phyloP scores from a whole-genome alignment of 92 coral and sea anemone species.

The Parazoanthus atlanticus region DNA sequence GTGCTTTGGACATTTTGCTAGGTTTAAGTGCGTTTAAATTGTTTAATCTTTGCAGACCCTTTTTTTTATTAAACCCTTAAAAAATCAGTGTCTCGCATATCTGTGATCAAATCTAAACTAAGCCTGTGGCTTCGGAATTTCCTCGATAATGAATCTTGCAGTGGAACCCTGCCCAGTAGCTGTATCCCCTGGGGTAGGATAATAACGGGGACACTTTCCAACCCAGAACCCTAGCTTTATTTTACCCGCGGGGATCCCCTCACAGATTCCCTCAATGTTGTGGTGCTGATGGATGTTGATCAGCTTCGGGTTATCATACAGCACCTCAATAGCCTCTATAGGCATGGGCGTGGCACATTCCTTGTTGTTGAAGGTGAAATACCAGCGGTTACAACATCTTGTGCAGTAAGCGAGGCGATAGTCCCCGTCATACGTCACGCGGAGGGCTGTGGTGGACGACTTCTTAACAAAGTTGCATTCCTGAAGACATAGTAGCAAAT shows the following conservation, averaged over 20 bases:
- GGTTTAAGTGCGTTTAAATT: too few species aligned
- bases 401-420: slow-evolving; percentile 6
- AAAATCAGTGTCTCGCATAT: too few species aligned
- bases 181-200: neutral
- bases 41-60: too few species aligned
- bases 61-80: too few species aligned
- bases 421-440: neutral
- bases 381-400: neutral
- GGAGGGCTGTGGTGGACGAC: neutral
- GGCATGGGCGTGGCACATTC: neutral
- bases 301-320: neutral
- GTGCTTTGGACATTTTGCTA: too few species aligned
- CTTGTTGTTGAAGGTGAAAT: neutral
- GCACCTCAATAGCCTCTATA: neutral
- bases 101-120: neutral
- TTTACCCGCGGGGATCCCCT: neutral
- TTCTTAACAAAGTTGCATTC: neutral
- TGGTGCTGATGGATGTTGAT: neutral
- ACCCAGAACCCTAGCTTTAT: slow-evolving; percentile 6
- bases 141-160: neutral
- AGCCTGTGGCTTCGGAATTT: neutral
- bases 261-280: neutral
- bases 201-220: neutral
- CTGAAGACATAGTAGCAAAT: neutral
- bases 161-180: neutral